These are phyloP conservation scores for Oreochromis aureus DNA, from an alignment of 2,113 vertebrate genomes.

Conservation along the genomic window DNA sequence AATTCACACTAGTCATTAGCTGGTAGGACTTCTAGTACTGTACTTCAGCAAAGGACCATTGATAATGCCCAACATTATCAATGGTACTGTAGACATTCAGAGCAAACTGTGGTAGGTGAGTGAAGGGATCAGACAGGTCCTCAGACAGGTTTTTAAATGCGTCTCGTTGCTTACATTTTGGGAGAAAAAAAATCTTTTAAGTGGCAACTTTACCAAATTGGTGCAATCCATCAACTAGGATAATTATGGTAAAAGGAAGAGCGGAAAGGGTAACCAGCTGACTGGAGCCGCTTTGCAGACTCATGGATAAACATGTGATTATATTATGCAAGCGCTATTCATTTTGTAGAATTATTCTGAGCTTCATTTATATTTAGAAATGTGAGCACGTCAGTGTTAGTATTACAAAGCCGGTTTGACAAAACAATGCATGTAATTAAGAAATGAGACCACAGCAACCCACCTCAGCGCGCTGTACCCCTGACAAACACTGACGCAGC, in stretches of 20 bases:
- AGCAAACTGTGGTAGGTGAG: background rate
- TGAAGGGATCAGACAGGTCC: background rate
- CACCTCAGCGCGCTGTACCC: slow-evolving; percentile 95
- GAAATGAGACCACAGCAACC: slow-evolving; percentile 36
- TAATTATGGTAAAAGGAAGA: background rate
- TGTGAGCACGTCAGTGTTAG: background rate
- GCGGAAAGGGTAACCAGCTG: background rate
- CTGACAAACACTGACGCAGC: slow-evolving; percentile 94
- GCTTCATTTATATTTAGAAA: background rate
- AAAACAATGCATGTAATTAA: background rate
- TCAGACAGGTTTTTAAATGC: background rate
- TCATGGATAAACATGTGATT: background rate
- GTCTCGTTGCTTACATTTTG: background rate
- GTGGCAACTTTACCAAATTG: background rate
- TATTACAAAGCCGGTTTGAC: background rate
- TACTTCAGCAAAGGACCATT: background rate
- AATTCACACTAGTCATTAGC: background rate
- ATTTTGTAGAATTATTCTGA: background rate
- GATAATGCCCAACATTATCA: background rate
- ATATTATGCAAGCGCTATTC: background rate
- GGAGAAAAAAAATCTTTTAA: background rate
- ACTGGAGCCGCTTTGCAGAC: background rate
- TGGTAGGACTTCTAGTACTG: background rate
- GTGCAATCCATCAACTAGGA: background rate
- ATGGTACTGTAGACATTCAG: background rate